Evolutionary conservation across 2,888 invertebrate species (phyloP), one percentile per base, ranked within the genome.

Genomic region (Drosophila ochracea): DNA sequence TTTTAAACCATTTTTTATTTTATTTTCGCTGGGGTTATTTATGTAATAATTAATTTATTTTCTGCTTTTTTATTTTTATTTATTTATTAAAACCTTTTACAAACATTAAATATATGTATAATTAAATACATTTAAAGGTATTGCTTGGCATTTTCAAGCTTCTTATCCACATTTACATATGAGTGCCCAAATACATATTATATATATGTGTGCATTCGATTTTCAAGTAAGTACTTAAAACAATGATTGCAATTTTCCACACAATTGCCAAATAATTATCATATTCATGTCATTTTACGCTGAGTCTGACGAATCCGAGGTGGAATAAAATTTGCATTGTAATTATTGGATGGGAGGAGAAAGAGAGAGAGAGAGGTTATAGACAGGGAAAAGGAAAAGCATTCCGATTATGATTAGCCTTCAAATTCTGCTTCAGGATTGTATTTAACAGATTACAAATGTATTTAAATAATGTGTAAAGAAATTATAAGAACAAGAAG

Each of bases 171-270:
- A 25, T 25, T 47, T 47, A 16, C 21, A 47, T 25, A 9, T 16
- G 7, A 16, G 25, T 16, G 13, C 9, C 21, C 16, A 21, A 25
- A 25, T 9, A 41, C 25, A 21, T 25, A 7, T 49, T 37, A 7
- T 37, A 5, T 35, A 49, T 19, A 69, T 65, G 71, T 64, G 57
- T 66, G 49, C 60, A 74, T 71, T 67, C 68, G 19, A 39, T 61
- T 73, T 64, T 41, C 11, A 47, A 25, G 47, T 47, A 16, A 47
- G 16, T 67, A 74, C 80, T 84, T 75, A 37, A 82, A 65, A 83
- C 76, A 73, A 72, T 80, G 71, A 80, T 79, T 73, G 61, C 60
- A 82, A 82, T 83, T 82, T 83, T 77, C 78, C 73, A 76, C 72
- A 70, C 80, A 76, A 76, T 83, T 85, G 76, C 37, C 68, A 70